Conservation (phyloP, 2,888 invertebrate genomes). For the Calameuta pallipes region DNA sequence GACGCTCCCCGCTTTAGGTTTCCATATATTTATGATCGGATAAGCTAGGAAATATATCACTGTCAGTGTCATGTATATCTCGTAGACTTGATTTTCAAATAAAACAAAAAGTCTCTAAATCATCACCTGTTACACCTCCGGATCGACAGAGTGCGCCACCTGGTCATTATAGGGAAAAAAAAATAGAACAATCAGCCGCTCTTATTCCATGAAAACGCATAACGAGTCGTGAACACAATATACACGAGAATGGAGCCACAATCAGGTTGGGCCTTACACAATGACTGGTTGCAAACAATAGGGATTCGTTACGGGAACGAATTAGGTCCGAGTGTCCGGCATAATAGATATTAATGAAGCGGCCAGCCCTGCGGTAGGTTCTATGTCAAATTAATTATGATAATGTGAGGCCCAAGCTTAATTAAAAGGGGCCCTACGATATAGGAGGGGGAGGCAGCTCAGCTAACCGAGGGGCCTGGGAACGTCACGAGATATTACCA, state of each 20-base stretch:
- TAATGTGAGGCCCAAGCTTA: constrained; percentile 28
- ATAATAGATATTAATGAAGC: constrained; percentile 54
- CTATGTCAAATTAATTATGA: constrained; percentile 42
- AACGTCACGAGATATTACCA: neutral
- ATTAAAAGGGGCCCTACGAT: constrained; percentile 11
- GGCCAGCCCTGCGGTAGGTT: constrained; percentile 15
- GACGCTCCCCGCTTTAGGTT: neutral
- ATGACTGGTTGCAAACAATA: constrained; percentile 50
- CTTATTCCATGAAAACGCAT: neutral
- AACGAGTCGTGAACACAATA: neutral
- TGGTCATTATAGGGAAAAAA: neutral
- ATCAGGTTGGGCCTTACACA: constrained; percentile 25
- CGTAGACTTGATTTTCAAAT: neutral
- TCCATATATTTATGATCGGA: neutral
- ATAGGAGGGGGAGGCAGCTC: constrained; percentile 30
- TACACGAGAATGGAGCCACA: neutral
- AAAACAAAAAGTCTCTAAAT: neutral
- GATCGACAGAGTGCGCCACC: neutral
- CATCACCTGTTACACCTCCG: neutral
- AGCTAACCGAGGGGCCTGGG: constrained; percentile 13
- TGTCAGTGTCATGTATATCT: neutral
- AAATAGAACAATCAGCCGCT: neutral
- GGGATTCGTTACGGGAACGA: constrained; percentile 50
- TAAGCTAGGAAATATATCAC: neutral
- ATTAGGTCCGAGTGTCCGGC: constrained; percentile 40